These are phyloP conservation scores for Calliphora vomitoria DNA, from an alignment of 2,888 invertebrate species.

Conservation along the genomic window DNA sequence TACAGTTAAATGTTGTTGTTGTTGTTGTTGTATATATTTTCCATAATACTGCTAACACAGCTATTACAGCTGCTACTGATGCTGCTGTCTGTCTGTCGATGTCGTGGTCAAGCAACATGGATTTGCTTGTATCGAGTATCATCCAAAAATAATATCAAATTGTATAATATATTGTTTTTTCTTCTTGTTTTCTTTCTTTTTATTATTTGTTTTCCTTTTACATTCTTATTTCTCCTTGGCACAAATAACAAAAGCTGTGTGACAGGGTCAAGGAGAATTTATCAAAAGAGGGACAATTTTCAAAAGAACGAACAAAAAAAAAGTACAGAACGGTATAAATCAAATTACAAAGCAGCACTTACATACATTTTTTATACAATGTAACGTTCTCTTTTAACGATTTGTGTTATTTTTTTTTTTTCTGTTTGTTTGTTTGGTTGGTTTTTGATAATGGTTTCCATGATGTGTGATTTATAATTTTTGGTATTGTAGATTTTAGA, in stretches of 20 bases:
- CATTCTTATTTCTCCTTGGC: conserved; percentile 3
- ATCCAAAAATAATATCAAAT: conserved; percentile 38
- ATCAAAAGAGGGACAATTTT: neutral
- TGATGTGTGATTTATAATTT: conserved; percentile 31
- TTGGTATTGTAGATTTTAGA: neutral
- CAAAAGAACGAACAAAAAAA: neutral
- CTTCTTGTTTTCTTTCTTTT: neutral
- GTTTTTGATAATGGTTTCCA: conserved; percentile 15
- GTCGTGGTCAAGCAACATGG: conserved; percentile 57
- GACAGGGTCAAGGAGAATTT: conserved; percentile 52
- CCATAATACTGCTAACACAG: conserved; percentile 5
- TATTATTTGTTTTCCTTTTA: neutral
- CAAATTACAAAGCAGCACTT: conserved; percentile 44
- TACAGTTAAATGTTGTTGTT: conserved; percentile 1
- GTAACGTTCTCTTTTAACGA: neutral
- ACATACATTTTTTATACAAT: too few species aligned
- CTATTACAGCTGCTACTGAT: neutral
- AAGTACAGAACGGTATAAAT: conserved; percentile 21
- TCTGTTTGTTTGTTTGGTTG: neutral
- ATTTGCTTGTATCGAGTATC: conserved; percentile 30
- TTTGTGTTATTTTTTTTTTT: neutral
- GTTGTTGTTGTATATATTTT: neutral
- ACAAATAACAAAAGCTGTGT: conserved; percentile 27
- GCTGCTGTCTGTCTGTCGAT: neutral
- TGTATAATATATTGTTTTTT: conserved; percentile 35